These are phyloP conservation scores for Erebia ligea DNA, from an alignment of 2,888 invertebrate genomes.

Conservation along the genomic window DNA sequence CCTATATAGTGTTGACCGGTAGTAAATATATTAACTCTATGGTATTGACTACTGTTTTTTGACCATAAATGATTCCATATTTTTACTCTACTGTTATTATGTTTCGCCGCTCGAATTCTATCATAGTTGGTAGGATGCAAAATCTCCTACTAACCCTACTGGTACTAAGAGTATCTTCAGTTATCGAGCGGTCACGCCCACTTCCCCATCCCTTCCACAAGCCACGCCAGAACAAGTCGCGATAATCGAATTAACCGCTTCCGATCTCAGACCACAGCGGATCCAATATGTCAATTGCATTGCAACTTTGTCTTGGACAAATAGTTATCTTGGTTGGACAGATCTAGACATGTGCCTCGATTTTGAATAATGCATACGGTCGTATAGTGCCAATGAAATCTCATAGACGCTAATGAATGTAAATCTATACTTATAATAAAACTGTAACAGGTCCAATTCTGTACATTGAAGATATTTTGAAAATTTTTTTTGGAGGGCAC, in stretches of 20 bases:
- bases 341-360: neutral
- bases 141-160: neutral
- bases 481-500: too few species aligned
- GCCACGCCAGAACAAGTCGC: slow-evolving; percentile 15
- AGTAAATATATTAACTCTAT: too few species aligned
- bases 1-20: too few species aligned
- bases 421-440: too few species aligned
- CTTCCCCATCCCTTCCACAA: slow-evolving; percentile 31
- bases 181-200: slow-evolving; percentile 55
- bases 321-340: neutral
- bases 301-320: neutral
- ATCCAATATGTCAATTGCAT: slow-evolving; percentile 4
- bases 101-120: neutral
- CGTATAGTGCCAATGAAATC: too few species aligned
- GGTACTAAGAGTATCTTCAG: slow-evolving; percentile 33
- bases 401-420: too few species aligned
- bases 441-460: too few species aligned
- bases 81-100: neutral
- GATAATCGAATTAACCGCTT: slow-evolving; percentile 25
- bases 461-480: too few species aligned
- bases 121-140: neutral
- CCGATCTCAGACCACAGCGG: slow-evolving; percentile 1
- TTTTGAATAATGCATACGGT: neutral
- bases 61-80: too few species aligned
- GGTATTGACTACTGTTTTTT: too few species aligned